These are phyloP conservation scores for Entelurus aequoreus DNA, from an alignment of 2,113 vertebrate species.

Conservation along the genomic window DNA sequence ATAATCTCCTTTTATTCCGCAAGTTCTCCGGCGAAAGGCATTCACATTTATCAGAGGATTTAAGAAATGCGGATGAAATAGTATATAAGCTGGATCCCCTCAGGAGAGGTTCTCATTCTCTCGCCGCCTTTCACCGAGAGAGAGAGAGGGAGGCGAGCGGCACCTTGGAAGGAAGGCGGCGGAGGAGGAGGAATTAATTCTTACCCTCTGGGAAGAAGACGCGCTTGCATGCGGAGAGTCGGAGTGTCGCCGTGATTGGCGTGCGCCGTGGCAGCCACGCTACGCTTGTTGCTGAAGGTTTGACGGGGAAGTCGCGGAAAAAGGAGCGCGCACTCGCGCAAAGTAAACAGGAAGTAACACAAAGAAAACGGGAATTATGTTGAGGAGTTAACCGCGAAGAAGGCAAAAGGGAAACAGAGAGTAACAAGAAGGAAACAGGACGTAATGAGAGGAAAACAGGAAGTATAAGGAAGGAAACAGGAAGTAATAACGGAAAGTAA, in stretches of 20 bases:
- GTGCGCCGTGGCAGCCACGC: slow-evolving; percentile 52
- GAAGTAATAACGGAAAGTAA: too few species aligned
- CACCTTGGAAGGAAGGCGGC: slow-evolving; percentile 72
- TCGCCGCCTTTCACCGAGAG: slow-evolving; percentile 66
- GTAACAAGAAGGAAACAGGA: too few species aligned
- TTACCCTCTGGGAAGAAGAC: slow-evolving; percentile 75
- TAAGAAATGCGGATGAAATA: slow-evolving; percentile 75
- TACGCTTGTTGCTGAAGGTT: slow-evolving; percentile 67
- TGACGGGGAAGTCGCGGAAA: slow-evolving; percentile 52
- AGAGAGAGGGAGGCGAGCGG: slow-evolving; percentile 63
- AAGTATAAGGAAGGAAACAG: too few species aligned
- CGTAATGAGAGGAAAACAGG: too few species aligned
- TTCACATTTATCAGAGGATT: slow-evolving; percentile 77
- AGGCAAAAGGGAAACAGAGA: too few species aligned
- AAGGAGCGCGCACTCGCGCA: slow-evolving; percentile 50
- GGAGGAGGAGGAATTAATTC: slow-evolving; percentile 80
- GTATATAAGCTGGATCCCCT: slow-evolving; percentile 77
- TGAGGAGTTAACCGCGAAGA: too few species aligned
- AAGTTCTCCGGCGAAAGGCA: slow-evolving; percentile 69
- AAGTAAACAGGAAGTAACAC: slow-evolving; percentile 57
- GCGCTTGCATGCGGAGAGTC: slow-evolving; percentile 68
- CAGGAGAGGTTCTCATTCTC: slow-evolving; percentile 74
- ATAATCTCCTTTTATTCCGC: slow-evolving; percentile 73
- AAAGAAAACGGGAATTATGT: too few species aligned
- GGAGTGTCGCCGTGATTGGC: slow-evolving; percentile 71